Evolutionary conservation across 2,888 invertebrate species (phyloP), one percentile per base, ranked within the genome.

Genomic region (Tipula helvola): DNA sequence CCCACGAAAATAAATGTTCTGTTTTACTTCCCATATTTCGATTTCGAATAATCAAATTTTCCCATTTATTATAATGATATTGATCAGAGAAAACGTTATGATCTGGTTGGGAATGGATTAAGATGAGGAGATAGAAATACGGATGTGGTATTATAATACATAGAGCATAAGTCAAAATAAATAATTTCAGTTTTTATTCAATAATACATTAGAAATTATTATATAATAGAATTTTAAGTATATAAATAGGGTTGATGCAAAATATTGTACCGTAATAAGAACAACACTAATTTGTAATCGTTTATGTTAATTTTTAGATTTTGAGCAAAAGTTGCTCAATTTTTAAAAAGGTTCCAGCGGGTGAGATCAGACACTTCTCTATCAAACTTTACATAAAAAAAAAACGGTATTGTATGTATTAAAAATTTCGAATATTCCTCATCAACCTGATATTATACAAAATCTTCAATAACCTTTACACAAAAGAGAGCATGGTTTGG

Each of bases 61-160:
- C 39, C 87, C 87, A 87, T 87, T 87, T 87, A 87, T 87, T 87
- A 87, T 86, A 87, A 71, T 87, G 87, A 87, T 87, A 87, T 83
- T 87, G 87, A 87, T 87, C 87, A 87, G 87, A 87, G 71, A 71
- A 71, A 86, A 86, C 87, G 87, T 87, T 87, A 87, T 87, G 87
- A 87, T 87, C 87, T 87, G 87, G 86, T 87, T 87, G 87, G 85
- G 87, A 87, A 87, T 86, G 87, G 87, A 87, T 87, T 87, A 87
- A 87, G 86, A 87, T 85, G 44, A 18, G 18, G 44, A 28, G 71
- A 71, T 71, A 28, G 8, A 28, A 71, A 71, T 71, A 71, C 71
- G 10, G 28, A 16, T 57, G 52, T 57, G 71, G 71, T 28, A 71
- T 28, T 71, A 13, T 39, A 39, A 39, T 39, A 39, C 5, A 39